A percentile compares a stretch with the other conserved stretches of the same genome.
phyloP scores from a whole-genome alignment of 2,113 vertebrate genomes.

The Deroptyus accipitrinus region DNA sequence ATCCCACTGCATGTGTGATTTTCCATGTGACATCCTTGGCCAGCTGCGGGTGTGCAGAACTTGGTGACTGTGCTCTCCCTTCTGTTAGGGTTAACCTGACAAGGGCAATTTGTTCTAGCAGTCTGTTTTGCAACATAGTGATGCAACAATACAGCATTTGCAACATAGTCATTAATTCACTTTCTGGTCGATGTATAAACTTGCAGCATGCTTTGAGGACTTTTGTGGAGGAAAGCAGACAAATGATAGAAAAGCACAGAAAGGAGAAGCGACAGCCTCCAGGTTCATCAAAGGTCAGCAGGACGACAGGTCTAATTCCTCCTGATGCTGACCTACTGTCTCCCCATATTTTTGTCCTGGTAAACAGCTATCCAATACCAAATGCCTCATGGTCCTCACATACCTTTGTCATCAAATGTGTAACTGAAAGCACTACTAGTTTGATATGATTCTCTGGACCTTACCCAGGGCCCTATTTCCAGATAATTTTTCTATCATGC shows the following conservation, averaged over 20 bases:
- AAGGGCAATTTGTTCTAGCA: background rate
- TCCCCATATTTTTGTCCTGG: background rate
- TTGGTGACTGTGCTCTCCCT: background rate
- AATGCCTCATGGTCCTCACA: fast-evolving
- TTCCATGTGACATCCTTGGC: background rate
- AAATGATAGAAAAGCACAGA: background rate
- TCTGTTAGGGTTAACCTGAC: background rate
- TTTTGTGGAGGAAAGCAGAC: background rate
- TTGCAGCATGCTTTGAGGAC: background rate
- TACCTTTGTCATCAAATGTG: background rate
- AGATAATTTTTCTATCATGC: background rate
- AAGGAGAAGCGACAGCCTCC: background rate
- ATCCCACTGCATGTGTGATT: fast-evolving
- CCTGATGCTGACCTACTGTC: background rate
- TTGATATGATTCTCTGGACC: background rate
- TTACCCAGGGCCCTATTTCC: background rate
- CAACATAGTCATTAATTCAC: background rate
- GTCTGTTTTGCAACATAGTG: background rate
- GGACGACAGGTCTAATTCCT: background rate
- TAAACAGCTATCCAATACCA: background rate
- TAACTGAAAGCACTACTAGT: background rate
- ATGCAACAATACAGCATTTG: background rate
- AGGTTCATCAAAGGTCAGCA: background rate
- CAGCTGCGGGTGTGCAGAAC: background rate
- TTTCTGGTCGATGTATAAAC: background rate